phyloP scores from a whole-genome alignment of 2,113 vertebrate genomes.

The Calonectris borealis region DNA sequence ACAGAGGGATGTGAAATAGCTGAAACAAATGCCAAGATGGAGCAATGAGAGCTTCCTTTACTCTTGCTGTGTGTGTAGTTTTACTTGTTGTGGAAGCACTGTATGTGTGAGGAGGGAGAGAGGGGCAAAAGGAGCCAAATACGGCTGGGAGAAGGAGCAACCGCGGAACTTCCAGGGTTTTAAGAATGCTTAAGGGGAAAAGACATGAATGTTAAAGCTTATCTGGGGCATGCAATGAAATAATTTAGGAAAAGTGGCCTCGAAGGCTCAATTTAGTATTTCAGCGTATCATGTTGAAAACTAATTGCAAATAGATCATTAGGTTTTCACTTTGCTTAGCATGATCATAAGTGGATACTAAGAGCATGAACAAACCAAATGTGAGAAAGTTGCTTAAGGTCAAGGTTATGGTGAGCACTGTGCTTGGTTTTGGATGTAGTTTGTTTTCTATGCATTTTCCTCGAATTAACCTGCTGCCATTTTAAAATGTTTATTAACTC shows the following conservation, averaged over 20 bases:
- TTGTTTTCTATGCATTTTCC: neutral
- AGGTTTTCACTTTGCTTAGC: neutral
- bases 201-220: neutral
- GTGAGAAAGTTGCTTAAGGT: neutral
- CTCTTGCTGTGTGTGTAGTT: neutral
- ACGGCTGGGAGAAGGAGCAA: neutral
- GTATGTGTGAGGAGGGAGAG: neutral
- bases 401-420: neutral
- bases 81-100: neutral
- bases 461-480: neutral
- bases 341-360: neutral
- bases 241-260: neutral
- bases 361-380: neutral
- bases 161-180: neutral
- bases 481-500: constrained; percentile 29
- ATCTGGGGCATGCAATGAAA: neutral
- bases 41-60: neutral
- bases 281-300: neutral
- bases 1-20: neutral
- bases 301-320: neutral
- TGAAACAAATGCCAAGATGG: neutral
- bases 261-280: neutral
- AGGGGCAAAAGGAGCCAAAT: neutral
- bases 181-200: neutral
- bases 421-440: neutral